These are phyloP conservation scores for Columba janthina DNA, from an alignment of 2,113 vertebrate species.

Conservation along the genomic window DNA sequence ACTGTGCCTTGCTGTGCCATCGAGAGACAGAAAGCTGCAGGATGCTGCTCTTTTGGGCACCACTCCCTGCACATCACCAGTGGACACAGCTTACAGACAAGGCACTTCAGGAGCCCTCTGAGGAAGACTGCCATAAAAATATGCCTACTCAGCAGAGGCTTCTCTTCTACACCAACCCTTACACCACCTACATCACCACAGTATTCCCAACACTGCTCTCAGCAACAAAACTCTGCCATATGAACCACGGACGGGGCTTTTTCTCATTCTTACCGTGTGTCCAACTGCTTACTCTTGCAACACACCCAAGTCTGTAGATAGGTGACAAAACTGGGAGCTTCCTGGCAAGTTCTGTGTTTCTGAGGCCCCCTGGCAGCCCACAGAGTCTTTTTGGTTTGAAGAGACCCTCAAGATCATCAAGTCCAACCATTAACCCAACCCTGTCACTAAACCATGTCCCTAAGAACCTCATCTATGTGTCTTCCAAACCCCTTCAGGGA, in stretches of 20 bases:
- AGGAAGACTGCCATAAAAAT: background rate
- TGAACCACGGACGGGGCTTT: accelerated
- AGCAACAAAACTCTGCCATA: background rate
- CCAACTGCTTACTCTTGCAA: background rate
- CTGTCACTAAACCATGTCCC: too few relatives aligned
- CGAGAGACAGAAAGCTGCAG: background rate
- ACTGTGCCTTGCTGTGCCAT: background rate
- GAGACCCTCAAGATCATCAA: too few relatives aligned
- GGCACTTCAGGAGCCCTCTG: background rate
- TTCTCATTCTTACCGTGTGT: background rate
- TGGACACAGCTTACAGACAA: background rate
- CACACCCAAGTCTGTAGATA: background rate
- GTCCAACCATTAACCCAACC: too few relatives aligned
- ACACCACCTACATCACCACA: background rate
- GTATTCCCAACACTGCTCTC: accelerated
- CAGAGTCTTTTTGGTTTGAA: too few relatives aligned
- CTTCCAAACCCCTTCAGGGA: too few relatives aligned
- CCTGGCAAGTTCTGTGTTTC: background rate
- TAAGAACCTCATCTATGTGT: too few relatives aligned
- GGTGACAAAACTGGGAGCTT: background rate
- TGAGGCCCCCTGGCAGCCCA: background rate
- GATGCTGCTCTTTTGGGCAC: background rate
- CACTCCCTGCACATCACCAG: background rate
- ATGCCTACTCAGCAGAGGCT: accelerated
- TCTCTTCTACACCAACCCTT: background rate